Percentiles rank a stretch among this genome's conserved stretches.
phyloP scores from a whole-genome alignment of 64 coral and sea anemone genomes.

The Cladopsammia gracilis region DNA sequence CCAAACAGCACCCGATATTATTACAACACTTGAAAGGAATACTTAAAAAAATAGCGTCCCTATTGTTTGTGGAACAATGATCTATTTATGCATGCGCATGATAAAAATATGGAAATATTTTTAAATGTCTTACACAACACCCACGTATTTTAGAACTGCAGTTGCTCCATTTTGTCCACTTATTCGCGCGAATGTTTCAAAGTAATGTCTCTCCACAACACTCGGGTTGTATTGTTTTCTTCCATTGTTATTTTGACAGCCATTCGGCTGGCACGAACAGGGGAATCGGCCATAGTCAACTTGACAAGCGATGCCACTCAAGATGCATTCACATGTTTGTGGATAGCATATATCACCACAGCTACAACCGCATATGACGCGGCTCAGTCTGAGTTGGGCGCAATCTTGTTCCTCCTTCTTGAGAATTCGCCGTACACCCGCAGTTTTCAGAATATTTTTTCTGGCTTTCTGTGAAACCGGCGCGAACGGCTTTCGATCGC shows the following conservation, averaged over 20 bases:
- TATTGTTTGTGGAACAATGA: neutral
- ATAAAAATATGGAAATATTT: constrained; percentile 7
- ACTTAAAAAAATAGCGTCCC: neutral
- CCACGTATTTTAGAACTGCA: constrained; percentile 30
- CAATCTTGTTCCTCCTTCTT: constrained; percentile 90
- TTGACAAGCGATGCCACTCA: constrained; percentile 92
- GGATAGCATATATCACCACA: constrained; percentile 91
- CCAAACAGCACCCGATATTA: neutral
- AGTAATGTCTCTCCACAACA: constrained; percentile 84
- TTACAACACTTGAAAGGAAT: neutral
- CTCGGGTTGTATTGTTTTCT: constrained; percentile 91
- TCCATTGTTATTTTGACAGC: constrained; percentile 83
- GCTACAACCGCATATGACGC: constrained; percentile 90
- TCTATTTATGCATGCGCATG: neutral
- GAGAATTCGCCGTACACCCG: constrained; percentile 83
- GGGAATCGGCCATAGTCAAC: constrained; percentile 96
- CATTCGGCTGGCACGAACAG: constrained; percentile 80
- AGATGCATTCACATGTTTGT: constrained; percentile 85
- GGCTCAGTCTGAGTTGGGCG: constrained; percentile 78
- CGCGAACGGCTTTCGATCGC: constrained; percentile 55
- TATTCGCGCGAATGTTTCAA: constrained; percentile 83
- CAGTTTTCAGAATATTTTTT: constrained; percentile 70
- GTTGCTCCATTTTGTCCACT: constrained; percentile 44
- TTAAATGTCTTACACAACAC: neutral
- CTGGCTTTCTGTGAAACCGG: constrained; percentile 84